phyloP scores from a whole-genome alignment of 2,113 vertebrate species.

The Paradisaea rubra region DNA sequence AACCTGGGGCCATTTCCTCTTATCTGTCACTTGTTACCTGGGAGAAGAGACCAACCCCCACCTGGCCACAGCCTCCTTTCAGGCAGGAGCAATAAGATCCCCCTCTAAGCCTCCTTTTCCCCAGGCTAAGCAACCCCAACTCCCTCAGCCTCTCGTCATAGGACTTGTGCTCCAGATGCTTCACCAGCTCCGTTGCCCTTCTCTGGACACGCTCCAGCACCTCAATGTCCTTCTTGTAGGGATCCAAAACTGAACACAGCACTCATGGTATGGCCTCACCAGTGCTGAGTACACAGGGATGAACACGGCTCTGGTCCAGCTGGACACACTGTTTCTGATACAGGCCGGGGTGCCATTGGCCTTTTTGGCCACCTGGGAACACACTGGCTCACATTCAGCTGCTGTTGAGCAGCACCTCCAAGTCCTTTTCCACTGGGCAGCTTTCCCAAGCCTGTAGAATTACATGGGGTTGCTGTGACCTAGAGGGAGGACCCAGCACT shows the following conservation, averaged over 20 bases:
- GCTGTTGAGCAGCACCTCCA: background rate
- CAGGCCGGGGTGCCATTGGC: background rate
- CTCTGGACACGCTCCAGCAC: accelerated
- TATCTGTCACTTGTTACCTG: background rate
- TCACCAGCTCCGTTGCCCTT: accelerated
- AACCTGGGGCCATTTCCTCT: background rate
- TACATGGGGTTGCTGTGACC: background rate
- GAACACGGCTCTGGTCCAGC: accelerated
- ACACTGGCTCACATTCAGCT: background rate
- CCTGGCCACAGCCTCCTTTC: too few relatives aligned
- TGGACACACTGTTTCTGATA: background rate
- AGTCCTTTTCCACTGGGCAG: background rate
- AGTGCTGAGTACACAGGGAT: accelerated
- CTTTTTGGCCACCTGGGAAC: background rate
- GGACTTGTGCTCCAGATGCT: background rate
- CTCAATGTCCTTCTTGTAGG: background rate
- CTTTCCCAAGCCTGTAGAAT: background rate
- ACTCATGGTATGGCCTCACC: accelerated
- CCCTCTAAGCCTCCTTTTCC: background rate
- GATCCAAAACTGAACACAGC: background rate
- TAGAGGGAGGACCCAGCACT: background rate
- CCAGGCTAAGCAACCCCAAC: background rate
- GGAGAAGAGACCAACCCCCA: background rate
- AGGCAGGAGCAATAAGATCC: background rate
- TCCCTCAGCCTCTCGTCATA: background rate